Base-by-base conservation (phyloP, 1,140 invertebrate species). In the Lethocerus indicus region DNA sequence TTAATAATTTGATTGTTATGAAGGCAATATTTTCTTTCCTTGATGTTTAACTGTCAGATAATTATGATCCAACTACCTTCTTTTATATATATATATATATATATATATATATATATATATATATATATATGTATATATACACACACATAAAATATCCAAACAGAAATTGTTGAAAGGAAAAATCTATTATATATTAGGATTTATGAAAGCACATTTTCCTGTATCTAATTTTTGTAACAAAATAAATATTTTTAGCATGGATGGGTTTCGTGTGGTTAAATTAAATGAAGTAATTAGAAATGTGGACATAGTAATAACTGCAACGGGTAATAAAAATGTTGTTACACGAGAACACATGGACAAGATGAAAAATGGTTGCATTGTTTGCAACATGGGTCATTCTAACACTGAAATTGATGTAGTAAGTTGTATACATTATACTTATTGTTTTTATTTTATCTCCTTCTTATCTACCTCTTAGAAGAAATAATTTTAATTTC, bases 401-500 rank as follows among this genome's bases (percentile, higher is more conserved):
- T 94, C 89, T 44, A 96, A 97, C 67, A 96, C 90, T 16, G 93
- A 97, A 75, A 92, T 97, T 57, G 93, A 96, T 73, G 87, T 96
- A 53, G 85, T 87, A 72, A 67, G 80, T 75, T 55, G 47, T 44
- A 27, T 24, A 23, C 13, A 54, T 40, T 25, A 7, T 48, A 13
- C 25, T 12, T 27, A 14, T 27, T 44, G 13, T 44, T 23, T 3
- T 35, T 18, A n/a, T 24, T 12, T 49, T 14, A 39, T 49, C 7
- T 25, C 7, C 7, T 23, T 43, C 26, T 23, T 20, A 16, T 7
- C n/a, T 39, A 5, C 37, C n/a, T n/a, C n/a, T n/a, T n/a, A n/a
- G n/a, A n/a, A n/a, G n/a, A n/a, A n/a, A n/a, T n/a, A n/a, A n/a
- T n/a, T n/a, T n/a, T n/a, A n/a, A n/a, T n/a, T n/a, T n/a, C n/a